Evolutionary conservation across 2,888 invertebrate species (phyloP).

Genomic region (Epicampocera succincta): DNA sequence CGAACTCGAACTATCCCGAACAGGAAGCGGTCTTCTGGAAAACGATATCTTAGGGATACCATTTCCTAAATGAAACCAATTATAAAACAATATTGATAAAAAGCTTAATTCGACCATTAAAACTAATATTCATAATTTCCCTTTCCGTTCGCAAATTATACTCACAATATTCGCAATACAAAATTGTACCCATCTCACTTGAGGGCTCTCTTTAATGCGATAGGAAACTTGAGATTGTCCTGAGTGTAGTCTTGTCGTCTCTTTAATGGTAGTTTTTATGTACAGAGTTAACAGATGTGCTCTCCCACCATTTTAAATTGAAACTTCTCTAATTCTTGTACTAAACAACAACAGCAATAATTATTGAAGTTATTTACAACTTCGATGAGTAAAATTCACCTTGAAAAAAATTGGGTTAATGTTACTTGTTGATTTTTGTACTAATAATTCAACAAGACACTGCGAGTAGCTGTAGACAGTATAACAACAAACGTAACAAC

Average conservation of each 20-base stretch:
- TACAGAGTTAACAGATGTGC: not conserved
- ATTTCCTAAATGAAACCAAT: too few species aligned
- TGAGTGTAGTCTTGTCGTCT: not conserved
- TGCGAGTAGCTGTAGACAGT: constrained; percentile 5
- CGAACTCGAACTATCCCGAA: too few species aligned
- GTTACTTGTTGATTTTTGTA: constrained; percentile 67
- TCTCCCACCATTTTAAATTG: constrained; percentile 3
- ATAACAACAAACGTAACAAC: not conserved
- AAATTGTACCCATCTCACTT: too few species aligned
- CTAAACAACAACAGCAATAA: constrained; percentile 15
- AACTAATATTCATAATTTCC: too few species aligned
- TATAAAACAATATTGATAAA: too few species aligned
- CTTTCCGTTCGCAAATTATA: too few species aligned
- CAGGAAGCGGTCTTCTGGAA: too few species aligned
- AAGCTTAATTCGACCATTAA: too few species aligned
- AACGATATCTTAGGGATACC: too few species aligned
- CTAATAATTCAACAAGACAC: constrained; percentile 28
- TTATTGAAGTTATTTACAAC: constrained; percentile 24
- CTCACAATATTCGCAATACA: too few species aligned
- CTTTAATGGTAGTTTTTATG: not conserved
- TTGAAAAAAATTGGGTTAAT: constrained; percentile 70
- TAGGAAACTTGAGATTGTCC: constrained; percentile 2
- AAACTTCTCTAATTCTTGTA: not conserved
- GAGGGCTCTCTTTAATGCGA: too few species aligned
- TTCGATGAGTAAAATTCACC: constrained; percentile 64